Evolutionary conservation across 1,140 invertebrate genomes (phyloP), one percentile per base, ranked within the genome.

Genomic region (Apis mellifera): DNA sequence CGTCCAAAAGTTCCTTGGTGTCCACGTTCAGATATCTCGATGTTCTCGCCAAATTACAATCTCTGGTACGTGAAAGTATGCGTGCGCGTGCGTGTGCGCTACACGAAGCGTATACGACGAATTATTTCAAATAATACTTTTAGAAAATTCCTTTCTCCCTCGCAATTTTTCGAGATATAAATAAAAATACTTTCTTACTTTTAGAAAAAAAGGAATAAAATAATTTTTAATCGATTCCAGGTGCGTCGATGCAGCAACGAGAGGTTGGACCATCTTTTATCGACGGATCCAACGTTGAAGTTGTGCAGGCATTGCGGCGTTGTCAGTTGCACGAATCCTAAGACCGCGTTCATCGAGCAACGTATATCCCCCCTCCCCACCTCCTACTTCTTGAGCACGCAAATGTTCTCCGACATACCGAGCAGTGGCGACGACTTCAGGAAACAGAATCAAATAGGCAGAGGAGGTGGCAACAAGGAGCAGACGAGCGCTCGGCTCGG

Each of bases 301-400:
- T 86, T 77, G 60, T 91, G 90, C 9, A 54, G 86, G 26, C 65
- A 80, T 21, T 90, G 90, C 50, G 88, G 88, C 0, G 85, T 90
- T 17, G 84, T 90, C 2, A 90, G 86, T 50, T 84, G 48, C 21
- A 26, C 66, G 5, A 71, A 71, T 0, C 17, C 57, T 1, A 1
- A 0, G 13, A 32, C 3, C 1, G 11, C 9, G 11, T 23, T 59
- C 1, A 17, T 71, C 5, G 57, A 71, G 0, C 7, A 21, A 2
- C 50, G 26, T 2, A 77, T 8, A 50, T 65, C 68, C 0, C 59
- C 26, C 0, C 75, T 66, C 0, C 71, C 54, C 15, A 64, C 65
- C 23, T 70, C 75, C 19, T 70, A 82, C 26, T 83, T 83, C 17
- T 32, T 73, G 5, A 72, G 50, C 1, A 32, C 75, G 8, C 48